A percentile compares a stretch with the other conserved stretches of the same genome.
phyloP scores from a whole-genome alignment of 2,113 vertebrate species.

The Danio rerio region GRCz12tu NC_133186.1:37870501-37871000 shows the following conservation, averaged over 20 bases:
- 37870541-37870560: too few species aligned
- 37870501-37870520: too few species aligned
- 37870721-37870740: constrained; percentile 5
- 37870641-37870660: not conserved
- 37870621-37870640: not conserved
- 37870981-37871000: not conserved
- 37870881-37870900: constrained; percentile 68
- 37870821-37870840: constrained; percentile 40
- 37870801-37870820: constrained; percentile 54
- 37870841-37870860: constrained; percentile 65
- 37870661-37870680: not conserved
- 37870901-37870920: not conserved
- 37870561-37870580: too few species aligned
- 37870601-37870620: too few species aligned
- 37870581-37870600: too few species aligned
- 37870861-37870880: constrained; percentile 67
- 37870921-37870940: constrained; percentile 21
- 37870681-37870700: not conserved
- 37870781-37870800: constrained; percentile 60
- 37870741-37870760: constrained; percentile 6
- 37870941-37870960: constrained; percentile 26
- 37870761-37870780: constrained; percentile 59
- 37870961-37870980: constrained; percentile 22
- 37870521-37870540: too few species aligned
- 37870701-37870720: not conserved